Evolutionary conservation across 2,113 vertebrate genomes (phyloP).

Genomic region (Salminus brasiliensis): DNA sequence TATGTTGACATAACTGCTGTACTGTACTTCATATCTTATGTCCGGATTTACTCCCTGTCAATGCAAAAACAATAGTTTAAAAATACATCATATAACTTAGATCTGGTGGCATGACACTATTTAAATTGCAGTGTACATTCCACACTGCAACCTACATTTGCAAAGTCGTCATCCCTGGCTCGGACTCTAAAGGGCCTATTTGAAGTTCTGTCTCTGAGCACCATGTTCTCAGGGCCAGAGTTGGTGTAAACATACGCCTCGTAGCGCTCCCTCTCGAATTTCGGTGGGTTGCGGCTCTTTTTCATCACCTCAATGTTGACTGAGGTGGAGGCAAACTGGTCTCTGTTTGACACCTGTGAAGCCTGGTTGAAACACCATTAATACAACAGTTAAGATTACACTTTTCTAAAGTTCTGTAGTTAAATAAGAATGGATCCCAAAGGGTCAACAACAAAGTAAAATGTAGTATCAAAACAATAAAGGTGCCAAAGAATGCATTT

Average conservation of each 20-base stretch:
- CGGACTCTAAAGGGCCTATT: constrained; percentile 75
- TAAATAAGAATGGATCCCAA: too few relatives aligned
- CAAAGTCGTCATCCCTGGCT: constrained; percentile 75
- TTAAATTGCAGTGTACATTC: not conserved
- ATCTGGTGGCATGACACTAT: not conserved
- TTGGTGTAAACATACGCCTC: constrained; percentile 70
- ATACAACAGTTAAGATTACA: not conserved
- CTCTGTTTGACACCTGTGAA: constrained; percentile 78
- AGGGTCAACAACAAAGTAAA: too few relatives aligned
- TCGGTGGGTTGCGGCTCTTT: constrained; percentile 77
- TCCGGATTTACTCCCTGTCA: constrained; percentile 82
- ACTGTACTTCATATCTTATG: constrained; percentile 78
- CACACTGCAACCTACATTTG: constrained; percentile 58
- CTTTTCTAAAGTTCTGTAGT: too few relatives aligned
- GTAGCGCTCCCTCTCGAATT: constrained; percentile 74
- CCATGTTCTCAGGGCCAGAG: constrained; percentile 74
- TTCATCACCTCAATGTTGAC: constrained; percentile 81
- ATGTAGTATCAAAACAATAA: too few relatives aligned
- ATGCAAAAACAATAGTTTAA: not conserved
- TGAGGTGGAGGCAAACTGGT: constrained; percentile 76
- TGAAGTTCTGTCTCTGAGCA: constrained; percentile 72
- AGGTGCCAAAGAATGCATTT: too few relatives aligned
- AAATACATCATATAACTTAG: not conserved
- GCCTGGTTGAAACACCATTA: constrained; percentile 69
- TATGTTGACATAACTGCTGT: constrained; percentile 80